Evolutionary conservation across 37 sponge, comb jelly and placozoan genomes (phyloP), one percentile per base, ranked within the genome.

Genomic region (Bolinopsis microptera): DNA sequence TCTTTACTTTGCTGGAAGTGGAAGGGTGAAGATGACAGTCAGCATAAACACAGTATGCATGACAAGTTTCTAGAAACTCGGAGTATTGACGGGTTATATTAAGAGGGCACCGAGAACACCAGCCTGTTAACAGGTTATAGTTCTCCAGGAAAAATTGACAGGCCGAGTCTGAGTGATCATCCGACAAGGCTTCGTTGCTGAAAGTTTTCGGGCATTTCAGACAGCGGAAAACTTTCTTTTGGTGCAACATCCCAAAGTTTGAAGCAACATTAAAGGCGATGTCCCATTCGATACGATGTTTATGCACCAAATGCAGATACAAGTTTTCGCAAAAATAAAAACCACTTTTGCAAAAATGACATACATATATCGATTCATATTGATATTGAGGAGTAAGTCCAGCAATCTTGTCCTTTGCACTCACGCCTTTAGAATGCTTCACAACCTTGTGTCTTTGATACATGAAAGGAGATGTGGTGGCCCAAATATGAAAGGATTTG

Each of bases 281-380:
- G 21, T 77, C 80, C 21, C 22, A 77, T 1, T 77, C 80, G 34
- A 77, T 77, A 8, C 27, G 35, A 32, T 77, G 80, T 16, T 34
- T 28, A 0, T 77, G 13, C 36, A 77, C 32, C 21, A 77, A 32
- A 32, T 77, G 80, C 0, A 77, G 80, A 32, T 34, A 77, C 35
- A 77, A 21, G 33, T 77, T 77, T 3, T 77, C 80, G 3, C 1
- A 0, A 0, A 31, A 34, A 13, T 18, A 18, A 5, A 77, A 77
- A 16, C 80, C 80, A 35, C 35, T 32, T 32, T 77, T 27, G 21
- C 80, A 77, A 32, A 77, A 77, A 36, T 77, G 35, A 34, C 80
- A 77, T 0, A 77, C 80, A 16, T 34, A 28, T 22, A 16, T 34
- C 21, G 5, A 77, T 18, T 77, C 33, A 9, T 70, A 5, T 2